A percentile compares a stretch with the other conserved stretches of the same genome.
Evolutionary conservation across 2,888 invertebrate species (phyloP).

Genomic region (Nymphalis urticae): DNA sequence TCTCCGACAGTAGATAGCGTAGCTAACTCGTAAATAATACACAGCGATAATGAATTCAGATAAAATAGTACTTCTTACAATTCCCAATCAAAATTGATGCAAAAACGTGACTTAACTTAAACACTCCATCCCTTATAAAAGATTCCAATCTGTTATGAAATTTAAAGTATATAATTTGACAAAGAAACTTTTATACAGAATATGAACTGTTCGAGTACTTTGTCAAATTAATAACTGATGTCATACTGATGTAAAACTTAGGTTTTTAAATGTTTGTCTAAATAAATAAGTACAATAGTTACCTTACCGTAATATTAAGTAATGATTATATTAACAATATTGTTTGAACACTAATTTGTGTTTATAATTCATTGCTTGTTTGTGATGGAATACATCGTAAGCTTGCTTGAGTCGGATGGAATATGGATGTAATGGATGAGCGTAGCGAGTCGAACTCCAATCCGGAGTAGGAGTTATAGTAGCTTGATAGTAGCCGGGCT

Average conservation of each 20-base stretch:
- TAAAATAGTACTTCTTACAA: not conserved
- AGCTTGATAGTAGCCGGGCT: no score
- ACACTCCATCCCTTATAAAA: not conserved
- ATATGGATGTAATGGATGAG: not conserved
- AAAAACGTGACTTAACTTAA: slow-evolving; percentile 3
- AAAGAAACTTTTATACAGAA: not conserved
- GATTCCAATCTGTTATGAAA: not conserved
- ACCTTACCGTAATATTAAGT: no score
- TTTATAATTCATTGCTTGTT: no score
- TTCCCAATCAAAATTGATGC: slow-evolving; percentile 1
- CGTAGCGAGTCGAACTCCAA: no score
- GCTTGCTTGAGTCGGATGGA: not conserved
- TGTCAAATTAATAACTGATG: not conserved
- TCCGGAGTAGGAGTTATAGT: no score
- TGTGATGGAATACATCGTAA: no score
- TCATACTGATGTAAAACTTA: not conserved
- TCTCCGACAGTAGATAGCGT: no score
- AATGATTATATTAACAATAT: no score
- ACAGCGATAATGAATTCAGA: not conserved
- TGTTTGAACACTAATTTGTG: no score
- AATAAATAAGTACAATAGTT: no score
- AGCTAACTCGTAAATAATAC: not conserved
- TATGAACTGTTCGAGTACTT: not conserved
- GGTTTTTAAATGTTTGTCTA: no score
- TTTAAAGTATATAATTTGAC: not conserved